These are phyloP conservation scores for Stenodera caucasica DNA, from an alignment of 2,888 invertebrate genomes.

Conservation along the genomic window DNA sequence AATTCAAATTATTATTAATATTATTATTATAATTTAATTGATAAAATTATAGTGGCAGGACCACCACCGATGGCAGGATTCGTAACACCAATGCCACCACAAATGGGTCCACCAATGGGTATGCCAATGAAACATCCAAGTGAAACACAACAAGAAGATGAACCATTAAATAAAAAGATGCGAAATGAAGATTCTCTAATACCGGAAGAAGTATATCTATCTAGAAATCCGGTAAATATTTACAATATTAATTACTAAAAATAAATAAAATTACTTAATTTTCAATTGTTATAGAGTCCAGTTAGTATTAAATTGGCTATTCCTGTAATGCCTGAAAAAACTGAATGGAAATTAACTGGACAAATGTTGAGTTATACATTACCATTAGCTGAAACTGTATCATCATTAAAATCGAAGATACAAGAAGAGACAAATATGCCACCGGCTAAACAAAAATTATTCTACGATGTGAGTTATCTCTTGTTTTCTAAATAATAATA, in stretches of 20 bases:
- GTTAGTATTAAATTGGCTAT: constrained; percentile 80
- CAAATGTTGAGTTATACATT: constrained; percentile 80
- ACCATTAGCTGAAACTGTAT: constrained; percentile 76
- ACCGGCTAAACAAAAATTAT: constrained; percentile 95
- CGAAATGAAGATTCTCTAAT: constrained; percentile 92
- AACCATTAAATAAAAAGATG: constrained; percentile 83
- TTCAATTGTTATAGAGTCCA: constrained; percentile 63
- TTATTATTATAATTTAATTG: constrained; percentile 9
- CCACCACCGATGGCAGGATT: constrained; percentile 58
- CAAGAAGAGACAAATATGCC: constrained; percentile 89
- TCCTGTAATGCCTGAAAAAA: constrained; percentile 83
- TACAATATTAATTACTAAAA: no score
- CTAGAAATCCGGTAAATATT: constrained; percentile 67
- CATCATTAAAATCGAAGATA: constrained; percentile 84
- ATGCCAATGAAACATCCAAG: constrained; percentile 57
- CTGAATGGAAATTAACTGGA: constrained; percentile 95
- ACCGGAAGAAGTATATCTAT: constrained; percentile 81
- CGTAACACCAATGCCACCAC: constrained; percentile 52
- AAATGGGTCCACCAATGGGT: constrained; percentile 51
- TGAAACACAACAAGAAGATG: constrained; percentile 68
- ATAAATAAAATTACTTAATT: no score
- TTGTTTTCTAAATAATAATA: neutral
- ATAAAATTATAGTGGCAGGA: constrained; percentile 50
- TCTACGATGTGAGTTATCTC: constrained; percentile 73
- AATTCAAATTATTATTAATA: constrained; percentile 32